Conservation (phyloP, 1,140 invertebrate species). For the Lordiphosa stackelbergi region DNA sequence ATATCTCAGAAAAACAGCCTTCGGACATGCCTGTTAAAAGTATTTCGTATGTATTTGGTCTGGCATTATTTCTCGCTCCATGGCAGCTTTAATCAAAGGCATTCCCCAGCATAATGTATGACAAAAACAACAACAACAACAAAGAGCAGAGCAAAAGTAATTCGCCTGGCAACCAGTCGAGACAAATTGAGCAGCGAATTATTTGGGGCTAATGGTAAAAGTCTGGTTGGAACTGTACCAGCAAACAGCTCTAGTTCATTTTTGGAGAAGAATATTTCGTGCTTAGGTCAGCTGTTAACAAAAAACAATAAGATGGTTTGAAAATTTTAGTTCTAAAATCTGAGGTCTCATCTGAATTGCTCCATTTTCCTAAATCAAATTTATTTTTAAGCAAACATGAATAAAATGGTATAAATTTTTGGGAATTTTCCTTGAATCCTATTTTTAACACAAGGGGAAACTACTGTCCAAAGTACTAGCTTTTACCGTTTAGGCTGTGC, state of each 20-base stretch:
- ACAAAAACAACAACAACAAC: slow-evolving; percentile 5
- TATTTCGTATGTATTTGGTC: slow-evolving; percentile 29
- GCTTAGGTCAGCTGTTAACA: too few species aligned
- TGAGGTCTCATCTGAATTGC: too few species aligned
- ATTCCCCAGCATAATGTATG: slow-evolving; percentile 24
- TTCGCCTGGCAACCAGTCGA: neutral
- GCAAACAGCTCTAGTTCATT: neutral
- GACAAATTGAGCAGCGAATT: slow-evolving; percentile 6
- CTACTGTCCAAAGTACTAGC: too few species aligned
- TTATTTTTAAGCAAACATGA: too few species aligned
- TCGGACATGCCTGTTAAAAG: slow-evolving; percentile 43
- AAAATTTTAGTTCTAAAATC: too few species aligned
- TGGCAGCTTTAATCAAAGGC: slow-evolving; percentile 44
- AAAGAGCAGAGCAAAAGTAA: neutral
- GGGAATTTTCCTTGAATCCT: too few species aligned
- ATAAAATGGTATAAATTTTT: too few species aligned
- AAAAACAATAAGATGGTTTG: too few species aligned
- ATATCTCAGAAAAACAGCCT: slow-evolving; percentile 23
- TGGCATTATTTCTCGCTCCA: slow-evolving; percentile 37
- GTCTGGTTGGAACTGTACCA: neutral
- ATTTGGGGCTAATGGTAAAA: neutral
- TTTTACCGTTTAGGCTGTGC: too few species aligned
- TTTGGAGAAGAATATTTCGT: too few species aligned
- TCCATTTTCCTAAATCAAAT: too few species aligned
- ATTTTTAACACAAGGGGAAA: too few species aligned